phyloP scores from a whole-genome alignment of 2,797 vertebrate species.

The Pangasius macronema region DNA sequence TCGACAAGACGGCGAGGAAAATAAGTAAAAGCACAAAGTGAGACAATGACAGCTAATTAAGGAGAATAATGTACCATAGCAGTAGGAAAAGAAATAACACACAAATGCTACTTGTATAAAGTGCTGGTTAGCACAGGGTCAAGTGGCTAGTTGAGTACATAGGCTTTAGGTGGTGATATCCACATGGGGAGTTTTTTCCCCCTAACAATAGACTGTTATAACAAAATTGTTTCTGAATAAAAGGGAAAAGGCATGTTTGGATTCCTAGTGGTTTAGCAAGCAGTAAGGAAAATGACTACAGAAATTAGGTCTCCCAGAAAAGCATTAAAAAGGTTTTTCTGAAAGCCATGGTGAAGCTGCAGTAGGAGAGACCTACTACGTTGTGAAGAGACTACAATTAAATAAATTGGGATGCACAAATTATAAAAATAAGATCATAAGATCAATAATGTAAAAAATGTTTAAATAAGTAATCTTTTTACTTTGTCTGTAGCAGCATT shows the following conservation, averaged over 20 bases:
- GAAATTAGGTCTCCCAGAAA: not conserved
- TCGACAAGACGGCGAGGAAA: not conserved
- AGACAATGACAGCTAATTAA: slow-evolving; percentile 6
- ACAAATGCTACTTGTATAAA: slow-evolving; percentile 29
- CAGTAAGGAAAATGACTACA: not conserved
- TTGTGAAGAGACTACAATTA: not conserved
- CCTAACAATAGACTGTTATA: not conserved
- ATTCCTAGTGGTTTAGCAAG: not conserved
- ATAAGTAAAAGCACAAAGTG: not conserved
- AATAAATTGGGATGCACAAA: not conserved
- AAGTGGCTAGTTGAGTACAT: not conserved
- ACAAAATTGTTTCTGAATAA: not conserved
- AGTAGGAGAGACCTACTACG: not conserved
- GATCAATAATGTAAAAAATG: not conserved
- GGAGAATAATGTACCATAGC: slow-evolving; percentile 24
- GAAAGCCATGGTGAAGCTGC: not conserved
- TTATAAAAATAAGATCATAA: not conserved
- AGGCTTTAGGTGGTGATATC: slow-evolving; percentile 2
- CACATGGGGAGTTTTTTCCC: not conserved
- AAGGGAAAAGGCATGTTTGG: not conserved
- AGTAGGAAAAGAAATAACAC: slow-evolving; percentile 9
- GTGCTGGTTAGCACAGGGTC: slow-evolving; percentile 30
- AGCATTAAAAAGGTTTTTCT: not conserved
- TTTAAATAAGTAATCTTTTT: not conserved
- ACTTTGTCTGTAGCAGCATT: not conserved